These are phyloP conservation scores for Synergus itoensis DNA, from an alignment of 2,888 invertebrate species.

Conservation along the genomic window DNA sequence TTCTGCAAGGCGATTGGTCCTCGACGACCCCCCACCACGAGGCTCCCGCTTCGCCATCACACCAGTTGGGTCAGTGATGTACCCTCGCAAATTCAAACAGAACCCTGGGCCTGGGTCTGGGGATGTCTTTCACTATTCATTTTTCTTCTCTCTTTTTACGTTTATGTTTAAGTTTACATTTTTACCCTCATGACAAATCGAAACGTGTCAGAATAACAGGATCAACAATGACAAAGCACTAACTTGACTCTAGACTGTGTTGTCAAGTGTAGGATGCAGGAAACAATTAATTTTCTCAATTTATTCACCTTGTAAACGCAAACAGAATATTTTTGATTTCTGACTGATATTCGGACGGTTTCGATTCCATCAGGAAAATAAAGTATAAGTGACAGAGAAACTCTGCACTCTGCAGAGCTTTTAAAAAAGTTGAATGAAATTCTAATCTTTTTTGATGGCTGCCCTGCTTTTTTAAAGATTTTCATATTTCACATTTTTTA, in stretches of 20 bases:
- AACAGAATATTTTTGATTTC: background rate
- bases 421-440: no score
- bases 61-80: constrained; percentile 48
- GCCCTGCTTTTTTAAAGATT: no score
- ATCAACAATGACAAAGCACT: constrained; percentile 4
- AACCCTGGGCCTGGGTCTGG: no score
- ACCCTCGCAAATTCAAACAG: constrained; percentile 44
- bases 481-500: no score
- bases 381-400: no score
- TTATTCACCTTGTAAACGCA: background rate
- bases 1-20: constrained; percentile 60
- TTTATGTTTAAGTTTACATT: background rate
- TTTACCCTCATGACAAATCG: background rate
- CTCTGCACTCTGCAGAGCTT: no score
- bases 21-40: constrained; percentile 44
- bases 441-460: no score
- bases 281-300: background rate
- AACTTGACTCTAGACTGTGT: background rate
- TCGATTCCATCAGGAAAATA: no score
- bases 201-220: background rate
- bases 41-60: background rate
- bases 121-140: background rate
- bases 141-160: background rate
- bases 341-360: background rate
- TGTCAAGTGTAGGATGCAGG: background rate